These are phyloP conservation scores for Lycocorax pyrrhopterus DNA, from an alignment of 2,113 vertebrate genomes.

Conservation along the genomic window DNA sequence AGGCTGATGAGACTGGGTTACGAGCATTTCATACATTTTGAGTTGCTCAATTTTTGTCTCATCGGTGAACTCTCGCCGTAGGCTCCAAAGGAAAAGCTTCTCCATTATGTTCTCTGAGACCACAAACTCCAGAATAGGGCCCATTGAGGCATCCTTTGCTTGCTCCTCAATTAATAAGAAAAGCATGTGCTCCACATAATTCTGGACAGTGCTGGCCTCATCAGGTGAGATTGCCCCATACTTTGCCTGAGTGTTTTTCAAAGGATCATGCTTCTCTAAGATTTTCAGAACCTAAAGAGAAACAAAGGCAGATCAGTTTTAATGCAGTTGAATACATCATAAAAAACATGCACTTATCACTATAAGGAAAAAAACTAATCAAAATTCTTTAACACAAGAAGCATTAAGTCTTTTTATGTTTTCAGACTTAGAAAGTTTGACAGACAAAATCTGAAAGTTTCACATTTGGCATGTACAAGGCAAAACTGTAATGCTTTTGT, in stretches of 20 bases:
- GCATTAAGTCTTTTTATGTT: not conserved
- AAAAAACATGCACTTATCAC: not conserved
- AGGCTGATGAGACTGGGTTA: constrained; percentile 90
- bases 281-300: constrained; percentile 90
- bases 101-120: constrained; percentile 98
- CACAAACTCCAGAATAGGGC: constrained; percentile 97
- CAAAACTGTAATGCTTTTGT: not conserved
- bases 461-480: fast-evolving
- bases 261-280: constrained; percentile 92
- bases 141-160: constrained; percentile 88
- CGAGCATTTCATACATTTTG: constrained; percentile 95
- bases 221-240: constrained; percentile 84
- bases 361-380: not conserved
- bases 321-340: not conserved
- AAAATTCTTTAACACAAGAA: not conserved
- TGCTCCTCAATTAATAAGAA: constrained; percentile 92
- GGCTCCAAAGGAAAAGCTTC: constrained; percentile 96
- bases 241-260: constrained; percentile 79
- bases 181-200: constrained; percentile 98
- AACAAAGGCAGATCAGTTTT: not conserved
- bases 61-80: constrained; percentile 91
- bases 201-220: constrained; percentile 94
- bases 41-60: constrained; percentile 96
- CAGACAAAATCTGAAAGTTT: not conserved
- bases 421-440: not conserved